Conservation (phyloP, 2,888 invertebrate species). For the Athalia rosae region DNA sequence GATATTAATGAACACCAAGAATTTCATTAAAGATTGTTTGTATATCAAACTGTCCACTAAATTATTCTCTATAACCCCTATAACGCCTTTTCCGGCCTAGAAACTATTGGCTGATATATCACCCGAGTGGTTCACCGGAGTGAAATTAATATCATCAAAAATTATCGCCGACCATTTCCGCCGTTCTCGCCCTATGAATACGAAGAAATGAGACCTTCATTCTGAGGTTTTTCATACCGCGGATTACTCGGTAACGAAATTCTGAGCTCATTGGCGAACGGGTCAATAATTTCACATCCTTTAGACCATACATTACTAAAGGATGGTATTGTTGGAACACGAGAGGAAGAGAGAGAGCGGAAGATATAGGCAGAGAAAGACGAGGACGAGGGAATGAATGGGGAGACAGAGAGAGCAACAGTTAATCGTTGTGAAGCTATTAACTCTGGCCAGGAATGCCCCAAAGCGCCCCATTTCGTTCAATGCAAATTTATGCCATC, state of each 20-base stretch:
- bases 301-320: conserved; percentile 66
- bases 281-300: conserved; percentile 67
- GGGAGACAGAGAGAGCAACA: conserved; percentile 31
- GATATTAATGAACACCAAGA: conserved; percentile 82
- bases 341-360: conserved; percentile 8
- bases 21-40: conserved; percentile 81
- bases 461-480: conserved; percentile 69
- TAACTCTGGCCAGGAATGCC: conserved; percentile 71
- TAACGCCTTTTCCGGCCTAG: conserved; percentile 67
- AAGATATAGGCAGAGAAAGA: conserved; percentile 33
- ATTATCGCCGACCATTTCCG: not conserved
- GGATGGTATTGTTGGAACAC: conserved; percentile 50
- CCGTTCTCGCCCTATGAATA: not conserved
- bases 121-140: not conserved
- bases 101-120: conserved; percentile 67
- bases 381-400: conserved; percentile 3
- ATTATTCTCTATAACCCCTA: conserved; percentile 74
- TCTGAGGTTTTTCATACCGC: not conserved
- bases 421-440: conserved; percentile 70
- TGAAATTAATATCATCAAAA: not conserved
- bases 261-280: conserved; percentile 16
- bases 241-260: not conserved
- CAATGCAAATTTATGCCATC: conserved; percentile 69
- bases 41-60: conserved; percentile 79
- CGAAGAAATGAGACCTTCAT: not conserved